Evolutionary conservation across 2,113 vertebrate species (phyloP).

Genomic region (Paratilapia polleni): DNA sequence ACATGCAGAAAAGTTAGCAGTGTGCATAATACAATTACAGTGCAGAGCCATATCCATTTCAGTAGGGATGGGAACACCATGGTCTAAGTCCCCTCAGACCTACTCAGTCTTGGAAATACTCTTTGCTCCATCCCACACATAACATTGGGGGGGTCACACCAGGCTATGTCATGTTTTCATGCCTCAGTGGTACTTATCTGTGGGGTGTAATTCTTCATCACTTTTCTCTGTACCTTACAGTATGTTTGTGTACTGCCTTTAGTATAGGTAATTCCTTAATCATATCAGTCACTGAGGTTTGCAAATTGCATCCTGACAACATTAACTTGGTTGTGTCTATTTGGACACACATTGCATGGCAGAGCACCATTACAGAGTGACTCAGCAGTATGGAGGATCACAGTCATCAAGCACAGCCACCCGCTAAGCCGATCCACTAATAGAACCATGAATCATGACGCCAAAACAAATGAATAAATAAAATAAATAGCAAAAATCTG

Average conservation of each 20-base stretch:
- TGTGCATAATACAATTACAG: constrained; percentile 42
- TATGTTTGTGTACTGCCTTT: not conserved
- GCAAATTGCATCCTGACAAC: not conserved
- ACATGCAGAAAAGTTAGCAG: not conserved
- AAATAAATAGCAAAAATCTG: not conserved
- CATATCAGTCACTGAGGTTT: not conserved
- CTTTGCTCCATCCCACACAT: not conserved
- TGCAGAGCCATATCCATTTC: constrained; percentile 13
- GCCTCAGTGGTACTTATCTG: not conserved
- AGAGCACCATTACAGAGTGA: constrained; percentile 18
- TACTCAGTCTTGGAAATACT: constrained; percentile 23
- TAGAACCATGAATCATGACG: not conserved
- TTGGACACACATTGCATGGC: not conserved
- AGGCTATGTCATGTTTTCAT: not conserved
- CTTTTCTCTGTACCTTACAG: not conserved
- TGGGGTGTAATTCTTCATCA: not conserved
- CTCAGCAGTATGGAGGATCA: constrained; percentile 21
- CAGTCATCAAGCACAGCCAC: not conserved
- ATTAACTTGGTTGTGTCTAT: not conserved
- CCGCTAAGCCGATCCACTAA: not conserved
- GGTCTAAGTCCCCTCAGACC: constrained; percentile 3
- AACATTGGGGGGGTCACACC: not conserved
- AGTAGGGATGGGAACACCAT: not conserved
- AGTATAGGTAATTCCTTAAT: not conserved
- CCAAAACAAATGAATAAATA: not conserved